Conservation (phyloP, 1,140 invertebrate genomes). For the Gyrodactylus salaris region DNA sequence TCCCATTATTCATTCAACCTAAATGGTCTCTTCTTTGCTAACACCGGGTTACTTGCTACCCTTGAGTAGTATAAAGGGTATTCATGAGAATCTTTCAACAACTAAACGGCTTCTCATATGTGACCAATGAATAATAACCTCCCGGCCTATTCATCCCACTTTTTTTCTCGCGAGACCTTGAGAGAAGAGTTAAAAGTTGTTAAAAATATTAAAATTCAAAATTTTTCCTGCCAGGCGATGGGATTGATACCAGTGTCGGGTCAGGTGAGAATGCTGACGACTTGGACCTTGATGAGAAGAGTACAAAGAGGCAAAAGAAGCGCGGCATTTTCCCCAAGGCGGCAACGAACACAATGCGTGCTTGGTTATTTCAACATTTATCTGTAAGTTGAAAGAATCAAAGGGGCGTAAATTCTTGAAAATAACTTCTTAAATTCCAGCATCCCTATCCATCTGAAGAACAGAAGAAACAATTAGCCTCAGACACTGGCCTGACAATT, state of each 20-base stretch:
- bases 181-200: too few relatives aligned
- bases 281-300: slow-evolving; percentile 6
- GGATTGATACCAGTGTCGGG: background rate
- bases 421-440: slow-evolving; percentile 1
- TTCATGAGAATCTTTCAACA: too few relatives aligned
- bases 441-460: slow-evolving; percentile 10
- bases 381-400: background rate
- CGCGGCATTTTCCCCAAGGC: slow-evolving; percentile 8
- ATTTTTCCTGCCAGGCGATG: slow-evolving; percentile 2
- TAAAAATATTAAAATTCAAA: too few relatives aligned
- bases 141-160: too few relatives aligned
- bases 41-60: too few relatives aligned
- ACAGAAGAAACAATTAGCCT: slow-evolving; percentile 9
- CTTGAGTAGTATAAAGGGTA: too few relatives aligned
- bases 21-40: too few relatives aligned
- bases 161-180: too few relatives aligned
- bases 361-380: slow-evolving; percentile 8
- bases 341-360: slow-evolving; percentile 7
- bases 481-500: slow-evolving; percentile 8
- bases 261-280: slow-evolving; percentile 6
- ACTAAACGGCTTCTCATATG: too few relatives aligned
- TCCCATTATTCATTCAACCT: too few relatives aligned
- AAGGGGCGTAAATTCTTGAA: too few relatives aligned
- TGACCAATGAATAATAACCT: too few relatives aligned
- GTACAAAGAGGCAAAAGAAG: slow-evolving; percentile 7